These are phyloP conservation scores for Ispidina lecontei DNA, from an alignment of 2,797 vertebrate species.

Conservation along the genomic window DNA sequence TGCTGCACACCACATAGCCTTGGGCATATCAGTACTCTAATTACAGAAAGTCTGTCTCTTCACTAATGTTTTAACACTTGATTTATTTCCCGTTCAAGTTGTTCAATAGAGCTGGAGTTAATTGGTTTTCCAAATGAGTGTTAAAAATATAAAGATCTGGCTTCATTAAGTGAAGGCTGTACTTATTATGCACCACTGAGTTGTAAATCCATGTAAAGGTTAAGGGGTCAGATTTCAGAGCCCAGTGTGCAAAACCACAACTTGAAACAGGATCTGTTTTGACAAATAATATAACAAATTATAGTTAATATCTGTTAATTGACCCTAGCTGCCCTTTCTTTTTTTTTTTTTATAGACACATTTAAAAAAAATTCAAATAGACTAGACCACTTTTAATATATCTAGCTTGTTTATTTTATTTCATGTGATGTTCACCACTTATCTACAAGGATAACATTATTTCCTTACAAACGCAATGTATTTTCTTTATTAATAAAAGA, in stretches of 20 bases:
- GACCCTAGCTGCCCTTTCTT: background rate
- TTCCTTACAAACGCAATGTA: background rate
- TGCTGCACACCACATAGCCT: conserved; percentile 81
- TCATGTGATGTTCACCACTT: background rate
- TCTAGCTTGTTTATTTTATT: background rate
- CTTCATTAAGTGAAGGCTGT: conserved; percentile 85
- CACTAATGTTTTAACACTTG: conserved; percentile 92
- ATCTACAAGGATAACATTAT: background rate
- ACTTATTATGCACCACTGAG: conserved; percentile 76
- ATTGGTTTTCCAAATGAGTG: conserved; percentile 92
- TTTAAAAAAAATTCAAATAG: background rate
- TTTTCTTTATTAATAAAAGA: background rate
- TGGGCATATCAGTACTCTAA: conserved; percentile 87
- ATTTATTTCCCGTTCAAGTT: conserved; percentile 91
- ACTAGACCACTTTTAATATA: too few species aligned
- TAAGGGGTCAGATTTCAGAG: conserved; percentile 69
- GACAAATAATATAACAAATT: conserved; percentile 1
- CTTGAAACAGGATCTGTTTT: conserved; percentile 37
- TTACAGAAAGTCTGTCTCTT: conserved; percentile 88
- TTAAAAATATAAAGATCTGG: conserved; percentile 86
- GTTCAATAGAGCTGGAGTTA: conserved; percentile 88
- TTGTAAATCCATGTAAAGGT: conserved; percentile 80
- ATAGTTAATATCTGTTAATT: conserved; percentile 50
- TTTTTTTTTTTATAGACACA: background rate
- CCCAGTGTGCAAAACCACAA: conserved; percentile 53